Base-by-base conservation (phyloP, 2,113 vertebrate genomes). In the Pelecanus crispus region DNA sequence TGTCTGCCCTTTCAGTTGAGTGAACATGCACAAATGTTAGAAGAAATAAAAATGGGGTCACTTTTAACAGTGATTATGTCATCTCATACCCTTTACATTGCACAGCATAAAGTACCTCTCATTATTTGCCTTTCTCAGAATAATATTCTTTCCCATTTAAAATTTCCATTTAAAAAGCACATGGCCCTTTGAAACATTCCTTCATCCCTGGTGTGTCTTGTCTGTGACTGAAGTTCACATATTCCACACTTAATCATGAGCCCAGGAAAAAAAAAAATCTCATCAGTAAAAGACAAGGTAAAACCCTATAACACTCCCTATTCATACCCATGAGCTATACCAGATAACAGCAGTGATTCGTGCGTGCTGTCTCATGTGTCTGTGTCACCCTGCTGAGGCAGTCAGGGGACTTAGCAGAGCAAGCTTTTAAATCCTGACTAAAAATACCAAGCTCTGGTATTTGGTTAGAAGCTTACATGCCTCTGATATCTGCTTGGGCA, bases 401-500 rank as follows among this genome's bases (percentile, higher is more conserved):
- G 40, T 44, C n/a, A 72, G 24, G n/a, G 34, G 31, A 52, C 49
- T 73, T 55, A 65, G 31, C 11, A 72, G 47, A 81, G n/a, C 8
- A 87, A 78, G 32, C 8, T 49, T 67, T 90, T 71, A 89, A 94
- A 92, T 66, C 47, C 56, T 55, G 47, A 29, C 55, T 90, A 55
- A 90, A 85, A 58, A 47, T 75, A 83, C 45, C 28, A 42, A 63
- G 53, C 49, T 93, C 52, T 56, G 28, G 47, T 65, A 8, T n/a
- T 81, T 90, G 28, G 18, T 71, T 87, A 89, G 68, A 84, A 55
- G 49, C 24, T 89, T 58, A 77, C 25, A 2, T 62, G 40, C 40
- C 61, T 92, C 87, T 95, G 78, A 38, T 97, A 91, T 52, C 56
- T 80, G 26, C 55, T 80, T 82, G 87, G 93, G 56, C 75, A 86